A percentile compares a stretch with the other conserved stretches of the same genome.
These are phyloP conservation scores for Geococcyx californianus DNA, from an alignment of 2,113 vertebrate genomes.

Conservation along the genomic window DNA sequence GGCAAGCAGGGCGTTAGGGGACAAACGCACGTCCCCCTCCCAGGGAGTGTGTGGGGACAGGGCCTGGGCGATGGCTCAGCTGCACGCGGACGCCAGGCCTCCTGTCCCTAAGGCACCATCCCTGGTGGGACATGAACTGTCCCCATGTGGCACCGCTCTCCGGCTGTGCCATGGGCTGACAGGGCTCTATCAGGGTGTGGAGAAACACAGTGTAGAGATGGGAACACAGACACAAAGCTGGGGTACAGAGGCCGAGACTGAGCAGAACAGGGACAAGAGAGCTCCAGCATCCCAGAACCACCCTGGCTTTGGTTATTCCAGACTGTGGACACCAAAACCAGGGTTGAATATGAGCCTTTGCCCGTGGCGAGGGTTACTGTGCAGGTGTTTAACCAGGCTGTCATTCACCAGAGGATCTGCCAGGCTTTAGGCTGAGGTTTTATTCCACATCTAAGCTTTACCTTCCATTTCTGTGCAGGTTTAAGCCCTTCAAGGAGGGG, in stretches of 20 bases:
- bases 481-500: background rate
- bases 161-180: fast-evolving
- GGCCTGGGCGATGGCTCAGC: background rate
- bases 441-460: background rate
- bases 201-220: fast-evolving
- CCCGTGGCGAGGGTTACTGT: fast-evolving
- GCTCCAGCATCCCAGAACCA: background rate
- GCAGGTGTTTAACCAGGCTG: background rate
- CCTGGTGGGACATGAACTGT: fast-evolving
- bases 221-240: background rate
- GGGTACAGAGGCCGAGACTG: background rate
- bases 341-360: background rate
- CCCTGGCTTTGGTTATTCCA: background rate
- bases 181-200: fast-evolving
- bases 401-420: background rate
- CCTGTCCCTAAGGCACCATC: fast-evolving
- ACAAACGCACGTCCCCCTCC: background rate
- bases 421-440: background rate
- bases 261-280: background rate
- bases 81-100: background rate
- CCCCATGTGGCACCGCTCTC: background rate
- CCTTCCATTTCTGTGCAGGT: background rate
- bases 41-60: background rate
- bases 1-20: background rate
- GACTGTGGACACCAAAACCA: background rate